Evolutionary conservation across 2,797 vertebrate genomes (phyloP).

Genomic region (Merluccius polli): DNA sequence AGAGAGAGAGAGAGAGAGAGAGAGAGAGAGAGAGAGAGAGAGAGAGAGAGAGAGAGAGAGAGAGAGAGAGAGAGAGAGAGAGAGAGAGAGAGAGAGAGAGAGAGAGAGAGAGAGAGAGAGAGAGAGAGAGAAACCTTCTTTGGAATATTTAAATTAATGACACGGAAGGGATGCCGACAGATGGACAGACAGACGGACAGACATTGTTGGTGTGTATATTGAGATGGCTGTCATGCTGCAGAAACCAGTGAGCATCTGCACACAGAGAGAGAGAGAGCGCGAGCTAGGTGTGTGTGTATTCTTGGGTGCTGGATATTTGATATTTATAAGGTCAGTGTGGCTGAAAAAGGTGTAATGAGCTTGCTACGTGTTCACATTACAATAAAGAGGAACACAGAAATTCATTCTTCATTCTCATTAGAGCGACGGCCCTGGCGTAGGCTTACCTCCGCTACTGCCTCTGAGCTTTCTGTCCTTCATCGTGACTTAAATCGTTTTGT

Average conservation of each 20-base stretch:
- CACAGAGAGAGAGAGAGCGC: not conserved
- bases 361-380: not conserved
- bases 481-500: not conserved
- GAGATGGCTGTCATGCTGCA: slow-evolving; percentile 34
- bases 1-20: not conserved
- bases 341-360: not conserved
- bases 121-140: slow-evolving; percentile 12
- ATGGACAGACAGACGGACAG: not conserved
- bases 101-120: not conserved
- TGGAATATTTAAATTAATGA: slow-evolving; percentile 14
- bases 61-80: not conserved
- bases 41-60: not conserved
- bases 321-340: not conserved
- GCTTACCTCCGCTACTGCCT: not conserved
- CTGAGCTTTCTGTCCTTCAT: not conserved
- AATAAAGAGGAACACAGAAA: not conserved
- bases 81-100: not conserved
- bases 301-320: not conserved
- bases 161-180: slow-evolving; percentile 22
- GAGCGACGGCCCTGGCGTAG: not conserved
- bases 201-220: slow-evolving; percentile 1
- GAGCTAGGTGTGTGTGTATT: not conserved
- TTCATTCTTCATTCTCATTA: not conserved
- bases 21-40: not conserved
- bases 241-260: slow-evolving; percentile 41